Conservation (phyloP, 2,113 vertebrate species). For the Oncorhynchus gorbuscha region DNA sequence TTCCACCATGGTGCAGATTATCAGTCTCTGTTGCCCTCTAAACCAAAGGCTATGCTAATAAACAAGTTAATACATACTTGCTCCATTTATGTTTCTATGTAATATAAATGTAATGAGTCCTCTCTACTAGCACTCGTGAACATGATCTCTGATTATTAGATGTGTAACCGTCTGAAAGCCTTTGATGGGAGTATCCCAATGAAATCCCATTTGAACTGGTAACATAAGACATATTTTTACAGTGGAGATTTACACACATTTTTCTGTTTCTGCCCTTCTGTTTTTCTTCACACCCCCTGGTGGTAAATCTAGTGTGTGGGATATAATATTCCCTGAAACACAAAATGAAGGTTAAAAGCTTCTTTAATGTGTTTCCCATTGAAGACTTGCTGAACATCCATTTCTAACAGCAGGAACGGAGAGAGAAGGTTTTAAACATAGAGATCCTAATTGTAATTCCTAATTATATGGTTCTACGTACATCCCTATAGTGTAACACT, state of each 20-base stretch:
- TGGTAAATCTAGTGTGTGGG: not conserved
- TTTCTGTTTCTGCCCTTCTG: not conserved
- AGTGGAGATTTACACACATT: not conserved
- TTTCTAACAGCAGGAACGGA: not conserved
- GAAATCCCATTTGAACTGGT: not conserved
- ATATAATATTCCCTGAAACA: slow-evolving; percentile 1
- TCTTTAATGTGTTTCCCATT: not conserved
- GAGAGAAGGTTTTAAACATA: not conserved
- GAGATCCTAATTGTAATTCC: too few species aligned
- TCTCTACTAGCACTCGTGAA: not conserved
- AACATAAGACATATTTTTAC: not conserved
- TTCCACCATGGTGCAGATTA: too few species aligned
- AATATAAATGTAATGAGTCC: not conserved
- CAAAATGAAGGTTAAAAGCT: not conserved
- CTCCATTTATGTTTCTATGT: not conserved
- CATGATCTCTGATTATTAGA: not conserved
- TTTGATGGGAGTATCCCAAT: not conserved
- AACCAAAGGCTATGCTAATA: too few species aligned
- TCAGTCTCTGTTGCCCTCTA: too few species aligned
- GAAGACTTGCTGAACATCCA: not conserved
- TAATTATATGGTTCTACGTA: too few species aligned
- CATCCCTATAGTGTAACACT: not conserved
- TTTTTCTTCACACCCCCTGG: not conserved
- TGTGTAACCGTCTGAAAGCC: not conserved
- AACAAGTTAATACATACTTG: not conserved